Percentiles rank a stretch among this genome's conserved stretches.
Evolutionary conservation across 2,113 vertebrate genomes (phyloP).

Genomic region (Barnardius zonarius): DNA sequence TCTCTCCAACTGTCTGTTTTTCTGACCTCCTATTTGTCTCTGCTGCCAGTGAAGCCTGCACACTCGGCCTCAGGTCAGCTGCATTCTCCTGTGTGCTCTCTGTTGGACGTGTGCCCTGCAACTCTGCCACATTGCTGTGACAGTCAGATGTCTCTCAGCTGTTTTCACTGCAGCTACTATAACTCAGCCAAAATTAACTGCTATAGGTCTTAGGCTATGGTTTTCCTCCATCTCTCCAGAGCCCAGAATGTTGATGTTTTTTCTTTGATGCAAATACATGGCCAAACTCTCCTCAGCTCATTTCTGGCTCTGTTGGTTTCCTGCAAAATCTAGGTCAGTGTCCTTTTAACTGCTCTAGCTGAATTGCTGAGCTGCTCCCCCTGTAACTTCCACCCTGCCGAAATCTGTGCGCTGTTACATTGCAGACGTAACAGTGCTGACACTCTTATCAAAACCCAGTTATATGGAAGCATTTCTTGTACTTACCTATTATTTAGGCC

Average conservation of each 20-base stretch:
- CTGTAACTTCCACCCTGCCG: neutral
- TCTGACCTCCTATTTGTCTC: neutral
- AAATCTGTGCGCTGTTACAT: neutral
- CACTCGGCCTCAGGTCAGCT: neutral
- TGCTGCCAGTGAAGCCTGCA: neutral
- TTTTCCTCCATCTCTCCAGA: neutral
- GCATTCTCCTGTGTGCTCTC: neutral
- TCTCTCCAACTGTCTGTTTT: neutral
- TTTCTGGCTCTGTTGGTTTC: neutral
- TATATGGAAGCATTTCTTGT: neutral
- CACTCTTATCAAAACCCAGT: neutral
- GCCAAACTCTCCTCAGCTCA: neutral
- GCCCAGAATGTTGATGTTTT: neutral
- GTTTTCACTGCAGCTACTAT: neutral
- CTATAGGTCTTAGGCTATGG: accelerated
- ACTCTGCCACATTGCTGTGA: neutral
- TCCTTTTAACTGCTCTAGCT: neutral
- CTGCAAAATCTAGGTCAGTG: neutral
- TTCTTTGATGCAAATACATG: neutral
- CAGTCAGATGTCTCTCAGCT: neutral
- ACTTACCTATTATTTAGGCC: neutral
- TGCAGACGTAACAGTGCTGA: neutral
- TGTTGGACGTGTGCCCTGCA: neutral
- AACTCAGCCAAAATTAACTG: neutral
- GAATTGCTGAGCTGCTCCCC: neutral